Evolutionary conservation across 2,888 invertebrate genomes (phyloP).

Genomic region (Deilephila porcellus): DNA sequence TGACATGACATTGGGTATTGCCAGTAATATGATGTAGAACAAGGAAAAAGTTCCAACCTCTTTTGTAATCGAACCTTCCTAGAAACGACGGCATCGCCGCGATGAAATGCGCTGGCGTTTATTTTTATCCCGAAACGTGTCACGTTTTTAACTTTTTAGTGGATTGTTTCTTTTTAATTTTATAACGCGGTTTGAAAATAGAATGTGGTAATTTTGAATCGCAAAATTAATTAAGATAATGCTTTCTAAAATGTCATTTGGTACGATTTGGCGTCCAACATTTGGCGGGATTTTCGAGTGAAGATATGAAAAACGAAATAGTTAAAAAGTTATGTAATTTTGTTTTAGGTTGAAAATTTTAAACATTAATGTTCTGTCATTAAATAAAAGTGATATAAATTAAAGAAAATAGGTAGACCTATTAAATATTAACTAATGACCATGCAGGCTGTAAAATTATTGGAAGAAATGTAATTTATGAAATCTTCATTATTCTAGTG

Average conservation of each 20-base stretch:
- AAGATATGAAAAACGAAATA: too few relatives aligned
- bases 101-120: slow-evolving; percentile 11
- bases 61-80: slow-evolving; percentile 4
- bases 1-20: slow-evolving; percentile 12
- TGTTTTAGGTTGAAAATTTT: too few relatives aligned
- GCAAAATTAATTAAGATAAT: background rate
- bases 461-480: too few relatives aligned
- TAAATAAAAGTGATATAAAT: too few relatives aligned
- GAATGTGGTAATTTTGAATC: background rate
- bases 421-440: too few relatives aligned
- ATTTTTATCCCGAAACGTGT: slow-evolving; percentile 20
- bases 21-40: background rate
- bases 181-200: background rate
- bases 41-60: slow-evolving; percentile 4
- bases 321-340: too few relatives aligned
- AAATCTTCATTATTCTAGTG: background rate
- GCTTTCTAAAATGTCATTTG: too few relatives aligned
- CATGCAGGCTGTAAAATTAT: too few relatives aligned
- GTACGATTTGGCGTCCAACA: too few relatives aligned
- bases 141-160: background rate
- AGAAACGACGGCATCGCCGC: background rate
- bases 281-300: too few relatives aligned
- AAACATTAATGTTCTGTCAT: too few relatives aligned
- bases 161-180: background rate
- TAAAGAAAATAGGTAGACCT: too few relatives aligned